These are phyloP conservation scores for Stichodactyla mertensii DNA, from an alignment of 64 coral and sea anemone species.

Conservation along the genomic window DNA sequence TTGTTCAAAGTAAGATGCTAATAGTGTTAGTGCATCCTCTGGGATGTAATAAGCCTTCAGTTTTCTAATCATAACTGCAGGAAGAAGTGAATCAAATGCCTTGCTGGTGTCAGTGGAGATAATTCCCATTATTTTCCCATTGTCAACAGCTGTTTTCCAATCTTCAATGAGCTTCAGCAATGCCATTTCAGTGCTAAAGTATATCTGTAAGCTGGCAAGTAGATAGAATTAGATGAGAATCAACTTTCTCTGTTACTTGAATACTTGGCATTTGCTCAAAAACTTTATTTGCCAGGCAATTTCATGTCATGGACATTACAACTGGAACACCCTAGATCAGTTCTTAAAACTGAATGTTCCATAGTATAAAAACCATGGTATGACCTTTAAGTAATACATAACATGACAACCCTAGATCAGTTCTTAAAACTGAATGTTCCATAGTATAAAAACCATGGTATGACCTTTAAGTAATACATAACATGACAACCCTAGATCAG, in stretches of 20 bases:
- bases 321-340: not conserved
- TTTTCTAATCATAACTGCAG: constrained; percentile 7
- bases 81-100: constrained; percentile 29
- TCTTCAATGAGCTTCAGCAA: constrained; percentile 13
- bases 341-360: not conserved
- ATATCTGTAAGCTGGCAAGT: constrained; percentile 9
- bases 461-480: not conserved
- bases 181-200: not conserved
- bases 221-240: not conserved
- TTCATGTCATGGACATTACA: not conserved
- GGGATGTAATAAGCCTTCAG: constrained; percentile 18
- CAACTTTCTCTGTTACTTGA: constrained; percentile 11
- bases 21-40: not conserved
- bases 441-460: not conserved
- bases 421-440: not conserved
- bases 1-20: constrained; percentile 6
- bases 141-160: constrained; percentile 22
- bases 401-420: not conserved
- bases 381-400: not conserved
- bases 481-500: not conserved
- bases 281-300: not conserved
- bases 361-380: not conserved
- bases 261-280: constrained; percentile 15
- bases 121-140: not conserved
- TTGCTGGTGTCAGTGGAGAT: not conserved